Evolutionary conservation across 2,888 invertebrate species (phyloP), one percentile per base, ranked within the genome.

Genomic region (Eilema caniola): DNA sequence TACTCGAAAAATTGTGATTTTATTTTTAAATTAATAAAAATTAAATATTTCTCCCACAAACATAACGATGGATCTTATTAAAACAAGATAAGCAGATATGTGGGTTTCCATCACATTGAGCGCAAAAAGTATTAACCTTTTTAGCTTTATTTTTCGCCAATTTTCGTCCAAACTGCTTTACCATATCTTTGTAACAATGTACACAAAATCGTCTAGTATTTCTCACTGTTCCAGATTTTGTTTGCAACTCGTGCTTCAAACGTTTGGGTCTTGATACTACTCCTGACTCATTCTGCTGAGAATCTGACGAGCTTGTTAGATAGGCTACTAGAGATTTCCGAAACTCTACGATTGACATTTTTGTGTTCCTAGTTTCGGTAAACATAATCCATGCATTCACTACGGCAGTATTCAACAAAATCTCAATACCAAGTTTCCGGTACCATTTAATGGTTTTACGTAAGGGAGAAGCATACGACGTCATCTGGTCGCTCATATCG

Each of bases 401-500:
- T 47, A 85, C 62, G 60, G 81, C 77, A 31, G 79, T 84, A 69
- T 81, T 81, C 67, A 85, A 70, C 57, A 84, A 62, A 82, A 68
- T 33, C 25, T 68, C 56, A 57, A 68, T 79, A 56, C 73, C 83
- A 61, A 85, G 69, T 71, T 86, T 86, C 66, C 69, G 77, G 72
- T 84, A 85, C 86, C 85, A 87, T 70, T 83, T 85, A n/a, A n/a
- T n/a, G n/a, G n/a, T n/a, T n/a, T n/a, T n/a, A n/a, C n/a, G n/a
- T n/a, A n/a, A n/a, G n/a, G 83, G 79, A 59, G 79, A 67, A 10
- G 77, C 71, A 70, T 73, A 77, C 24, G 74, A 63, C 59, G 76
- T 66, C 79, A 82, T 79, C 72, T 86, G 85, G 65, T 86, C 82
- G 24, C 77, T 81, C 70, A 83, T 64, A 70, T 85, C 82, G 56